A percentile compares a stretch with the other conserved stretches of the same genome.
phyloP scores from a whole-genome alignment of 2,888 invertebrate genomes.

The Tipula vernalis region DNA sequence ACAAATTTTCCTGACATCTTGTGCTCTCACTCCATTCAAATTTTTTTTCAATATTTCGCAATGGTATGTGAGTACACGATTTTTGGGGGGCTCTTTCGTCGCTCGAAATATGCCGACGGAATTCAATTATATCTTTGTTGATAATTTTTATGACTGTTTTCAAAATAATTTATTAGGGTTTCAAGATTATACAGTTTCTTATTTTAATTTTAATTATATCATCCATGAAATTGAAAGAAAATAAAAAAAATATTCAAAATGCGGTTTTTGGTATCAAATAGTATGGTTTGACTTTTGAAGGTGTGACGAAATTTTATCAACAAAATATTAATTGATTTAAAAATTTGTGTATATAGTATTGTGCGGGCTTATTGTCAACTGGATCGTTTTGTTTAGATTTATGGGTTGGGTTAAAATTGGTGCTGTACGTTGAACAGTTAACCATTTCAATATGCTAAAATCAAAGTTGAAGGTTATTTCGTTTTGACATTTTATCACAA shows the following conservation, averaged over 20 bases:
- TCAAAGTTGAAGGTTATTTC: not conserved
- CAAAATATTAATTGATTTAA: not conserved
- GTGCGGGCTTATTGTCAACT: not conserved
- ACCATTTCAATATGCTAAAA: not conserved
- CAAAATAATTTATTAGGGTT: not conserved
- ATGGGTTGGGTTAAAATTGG: not conserved
- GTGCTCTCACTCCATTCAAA: not conserved
- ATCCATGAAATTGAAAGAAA: not conserved
- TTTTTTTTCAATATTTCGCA: not conserved
- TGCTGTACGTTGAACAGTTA: not conserved
- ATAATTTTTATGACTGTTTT: not conserved
- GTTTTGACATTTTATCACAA: not conserved
- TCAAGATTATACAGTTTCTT: not conserved
- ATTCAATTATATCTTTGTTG: not conserved
- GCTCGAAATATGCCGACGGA: not conserved
- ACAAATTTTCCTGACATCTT: not conserved
- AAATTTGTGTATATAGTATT: not conserved
- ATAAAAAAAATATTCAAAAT: not conserved
- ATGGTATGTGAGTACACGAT: not conserved
- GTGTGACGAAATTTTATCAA: not conserved
- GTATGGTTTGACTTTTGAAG: not conserved
- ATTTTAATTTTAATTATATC: not conserved
- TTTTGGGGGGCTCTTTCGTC: not conserved
- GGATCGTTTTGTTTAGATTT: too few species aligned
- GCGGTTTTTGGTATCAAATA: too few species aligned